A percentile compares a stretch with the other conserved stretches of the same genome.
Evolutionary conservation across 2,888 invertebrate genomes (phyloP).

Genomic region (Elaeidobius kamerunicus): DNA sequence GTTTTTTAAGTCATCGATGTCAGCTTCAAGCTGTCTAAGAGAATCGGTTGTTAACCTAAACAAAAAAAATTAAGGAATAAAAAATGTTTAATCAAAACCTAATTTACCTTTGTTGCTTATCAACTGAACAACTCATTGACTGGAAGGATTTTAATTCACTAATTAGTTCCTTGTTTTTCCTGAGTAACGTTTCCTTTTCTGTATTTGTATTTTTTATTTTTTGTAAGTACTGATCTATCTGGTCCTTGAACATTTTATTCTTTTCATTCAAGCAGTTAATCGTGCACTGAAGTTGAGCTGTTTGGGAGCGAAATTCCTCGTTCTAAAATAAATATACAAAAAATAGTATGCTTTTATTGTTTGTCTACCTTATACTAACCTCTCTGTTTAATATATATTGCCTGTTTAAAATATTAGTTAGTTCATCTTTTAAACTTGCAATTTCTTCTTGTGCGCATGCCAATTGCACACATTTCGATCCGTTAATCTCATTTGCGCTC

Average conservation of each 20-base stretch:
- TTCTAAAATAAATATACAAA: constrained; percentile 36
- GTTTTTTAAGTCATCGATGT: constrained; percentile 42
- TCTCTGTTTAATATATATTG: constrained; percentile 40
- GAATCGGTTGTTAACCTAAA: constrained; percentile 36
- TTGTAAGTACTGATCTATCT: constrained; percentile 42
- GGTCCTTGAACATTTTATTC: constrained; percentile 38
- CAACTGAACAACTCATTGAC: constrained; percentile 21
- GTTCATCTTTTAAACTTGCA: constrained; percentile 40
- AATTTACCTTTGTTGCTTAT: constrained; percentile 39
- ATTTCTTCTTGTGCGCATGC: constrained; percentile 42
- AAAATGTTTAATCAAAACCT: neutral
- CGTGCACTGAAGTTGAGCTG: constrained; percentile 36
- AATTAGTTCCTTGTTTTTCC: constrained; percentile 41
- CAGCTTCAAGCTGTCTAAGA: constrained; percentile 42
- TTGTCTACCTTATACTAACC: constrained; percentile 35
- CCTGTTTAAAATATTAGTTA: constrained; percentile 39
- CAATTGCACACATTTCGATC: constrained; percentile 35
- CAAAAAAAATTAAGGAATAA: neutral
- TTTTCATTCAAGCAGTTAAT: constrained; percentile 38
- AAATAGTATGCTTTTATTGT: too few species aligned
- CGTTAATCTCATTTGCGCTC: constrained; percentile 34
- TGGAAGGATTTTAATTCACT: constrained; percentile 42
- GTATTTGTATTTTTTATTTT: constrained; percentile 35
- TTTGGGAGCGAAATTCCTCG: constrained; percentile 42
- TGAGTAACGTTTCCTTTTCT: constrained; percentile 41